A percentile compares a stretch with the other conserved stretches of the same genome.
Conservation (phyloP, 2,113 vertebrate genomes). For the Bungarus multicinctus region DNA sequence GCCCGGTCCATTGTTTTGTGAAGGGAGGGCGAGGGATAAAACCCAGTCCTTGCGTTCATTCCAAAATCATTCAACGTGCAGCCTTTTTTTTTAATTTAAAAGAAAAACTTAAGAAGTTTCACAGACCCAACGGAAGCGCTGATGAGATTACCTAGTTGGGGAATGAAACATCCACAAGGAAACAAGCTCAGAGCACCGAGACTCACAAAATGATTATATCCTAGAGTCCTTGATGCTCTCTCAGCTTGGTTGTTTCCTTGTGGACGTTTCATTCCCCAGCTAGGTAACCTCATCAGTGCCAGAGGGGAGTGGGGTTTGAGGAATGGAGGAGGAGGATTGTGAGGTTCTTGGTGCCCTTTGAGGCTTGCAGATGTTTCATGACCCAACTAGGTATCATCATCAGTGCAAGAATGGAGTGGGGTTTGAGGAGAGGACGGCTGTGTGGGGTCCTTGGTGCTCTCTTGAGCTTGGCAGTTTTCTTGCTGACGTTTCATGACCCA, state of each 20-base stretch:
- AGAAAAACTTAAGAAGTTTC: not conserved
- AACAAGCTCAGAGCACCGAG: not conserved
- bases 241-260: not conserved
- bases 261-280: not conserved
- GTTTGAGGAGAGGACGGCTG: not conserved
- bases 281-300: not conserved
- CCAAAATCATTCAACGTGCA: not conserved
- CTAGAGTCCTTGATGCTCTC: not conserved
- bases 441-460: too few species aligned
- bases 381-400: not conserved
- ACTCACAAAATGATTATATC: not conserved
- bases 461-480: too few species aligned
- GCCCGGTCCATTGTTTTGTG: not conserved
- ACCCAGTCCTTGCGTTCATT: not conserved
- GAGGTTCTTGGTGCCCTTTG: too few species aligned
- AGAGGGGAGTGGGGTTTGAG: too few species aligned
- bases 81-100: not conserved
- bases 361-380: too few species aligned
- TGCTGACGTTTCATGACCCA: too few species aligned
- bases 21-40: not conserved
- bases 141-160: not conserved
- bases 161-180: not conserved
- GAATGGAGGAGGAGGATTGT: too few species aligned
- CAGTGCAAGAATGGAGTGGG: not conserved
- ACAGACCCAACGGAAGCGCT: not conserved